These are phyloP conservation scores for Clunio marinus DNA, from an alignment of 2,888 invertebrate species.

Conservation along the genomic window DNA sequence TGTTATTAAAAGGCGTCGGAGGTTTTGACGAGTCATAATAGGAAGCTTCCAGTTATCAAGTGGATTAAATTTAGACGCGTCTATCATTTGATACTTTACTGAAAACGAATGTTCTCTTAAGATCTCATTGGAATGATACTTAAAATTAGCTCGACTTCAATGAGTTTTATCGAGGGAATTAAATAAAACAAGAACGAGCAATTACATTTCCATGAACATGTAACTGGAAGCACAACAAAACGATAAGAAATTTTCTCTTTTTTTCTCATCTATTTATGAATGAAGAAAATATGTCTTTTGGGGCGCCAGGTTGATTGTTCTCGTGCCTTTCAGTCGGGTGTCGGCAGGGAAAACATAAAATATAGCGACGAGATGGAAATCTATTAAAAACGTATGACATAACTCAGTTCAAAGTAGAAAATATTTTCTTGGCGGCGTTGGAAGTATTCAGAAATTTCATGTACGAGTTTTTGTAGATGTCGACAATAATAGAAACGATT, in stretches of 20 bases:
- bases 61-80: neutral
- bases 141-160: too few relatives aligned
- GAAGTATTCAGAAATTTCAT: too few relatives aligned
- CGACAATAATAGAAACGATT: too few relatives aligned
- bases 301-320: constrained; percentile 17
- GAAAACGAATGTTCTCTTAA: too few relatives aligned
- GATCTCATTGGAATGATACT: too few relatives aligned
- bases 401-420: too few relatives aligned
- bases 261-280: constrained; percentile 1
- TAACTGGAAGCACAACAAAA: too few relatives aligned
- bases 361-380: neutral
- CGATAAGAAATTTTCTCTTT: neutral
- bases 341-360: neutral
- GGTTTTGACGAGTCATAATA: neutral
- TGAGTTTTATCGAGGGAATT: too few relatives aligned
- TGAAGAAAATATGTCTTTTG: neutral
- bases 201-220: too few relatives aligned
- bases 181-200: too few relatives aligned
- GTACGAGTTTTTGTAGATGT: too few relatives aligned
- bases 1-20: neutral
- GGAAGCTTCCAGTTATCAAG: neutral
- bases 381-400: constrained; percentile 25
- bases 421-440: too few relatives aligned
- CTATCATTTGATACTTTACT: constrained; percentile 12
- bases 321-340: neutral